Base-by-base conservation (phyloP, 2,797 vertebrate species). In the Dermochelys coriacea region DNA sequence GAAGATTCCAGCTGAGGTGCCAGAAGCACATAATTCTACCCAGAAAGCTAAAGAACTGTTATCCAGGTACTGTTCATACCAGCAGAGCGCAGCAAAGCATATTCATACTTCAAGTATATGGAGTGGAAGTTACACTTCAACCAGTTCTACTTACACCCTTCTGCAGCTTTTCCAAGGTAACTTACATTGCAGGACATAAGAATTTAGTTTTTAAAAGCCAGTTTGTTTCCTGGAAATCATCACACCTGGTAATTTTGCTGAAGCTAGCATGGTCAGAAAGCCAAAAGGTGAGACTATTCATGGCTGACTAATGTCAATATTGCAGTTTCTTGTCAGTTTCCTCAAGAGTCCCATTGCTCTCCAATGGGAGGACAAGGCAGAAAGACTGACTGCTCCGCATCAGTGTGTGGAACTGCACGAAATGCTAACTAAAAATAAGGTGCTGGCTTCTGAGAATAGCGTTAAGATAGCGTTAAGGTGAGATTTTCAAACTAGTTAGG, bases 381-480 rank as follows among this genome's bases (percentile, higher is more conserved):
- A 3, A 61, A n/a, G 27, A 45, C 0, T 3, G 18, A 68, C 15
- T 18, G 2, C 14, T 87, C 85, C 68, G 31, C 27, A 6, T 4
- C 54, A 47, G 5, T 31, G 4, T 21, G 77, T 12, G 34, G 74
- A 41, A 16, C 4, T 21, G 4, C 49, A 49, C 11, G 50, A 68
- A 34, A n/a, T 11, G 25, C 7, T 8, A 54, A 47, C 49, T 27
- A 81, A 47, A 61, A 88, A 6, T 41, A 79, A 55, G n/a, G 45
- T 47, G 18, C 1, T 82, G 64, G 41, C 61, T 54, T 5, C 12
- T 74, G n/a, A 57, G 23, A 57, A 82, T 45, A n/a, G n/a, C n/a
- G n/a, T n/a, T n/a, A 47, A 55, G 79, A 5, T 9, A 7, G 0
- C 8, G 2, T 4, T 2, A 47, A 15, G 23, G 3, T 1, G 71